Base-by-base conservation (phyloP, 2,797 vertebrate species). In the Tragopan temminckii region DNA sequence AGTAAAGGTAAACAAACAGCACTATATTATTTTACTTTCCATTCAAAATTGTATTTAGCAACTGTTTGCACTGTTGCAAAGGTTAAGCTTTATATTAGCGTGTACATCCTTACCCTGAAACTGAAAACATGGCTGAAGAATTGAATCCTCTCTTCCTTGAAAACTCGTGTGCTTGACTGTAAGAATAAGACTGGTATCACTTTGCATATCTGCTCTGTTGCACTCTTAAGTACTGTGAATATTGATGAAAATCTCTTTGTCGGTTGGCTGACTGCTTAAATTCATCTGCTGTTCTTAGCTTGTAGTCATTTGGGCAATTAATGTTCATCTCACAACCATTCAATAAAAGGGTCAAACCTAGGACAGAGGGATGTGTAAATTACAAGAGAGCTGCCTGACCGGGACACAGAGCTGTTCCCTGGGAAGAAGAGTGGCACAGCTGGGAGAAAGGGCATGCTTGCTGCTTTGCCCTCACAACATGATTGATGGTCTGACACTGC, bases 191-290 rank as follows among this genome's bases (percentile, higher is more conserved):
- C 68, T 48, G 55, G 88, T 36, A 74, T 79, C 68, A 80, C 33
- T 46, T n/a, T 78, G 48, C 74, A 58, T 80, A 79, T 89, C 64
- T 93, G 91, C 88, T 94, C 84, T 81, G 59, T 20, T 88, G 84
- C 61, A 45, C 89, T 86, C 81, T 58, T 59, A 57, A 74, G 66
- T 75, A 80, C 68, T 70, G 80, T 80, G 90, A 92, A 90, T 95
- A 94, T 90, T 91, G 90, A 95, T 96, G 79, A 68, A 85, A 94
- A 95, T 81, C 85, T 94, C 83, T 90, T 84, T 91, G 58, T 93
- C 4, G 13, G 85, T 67, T 89, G 80, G 38, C 40, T 96, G 83
- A 21, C 88, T 96, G 70, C 85, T 96, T 88, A 93, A 97, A 96
- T 93, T 92, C 84, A 85, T 91, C 67, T 94, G 57, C 75, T 17